These are phyloP conservation scores for Apeltes quadracus DNA, from an alignment of 2,113 vertebrate genomes.

Conservation along the genomic window DNA sequence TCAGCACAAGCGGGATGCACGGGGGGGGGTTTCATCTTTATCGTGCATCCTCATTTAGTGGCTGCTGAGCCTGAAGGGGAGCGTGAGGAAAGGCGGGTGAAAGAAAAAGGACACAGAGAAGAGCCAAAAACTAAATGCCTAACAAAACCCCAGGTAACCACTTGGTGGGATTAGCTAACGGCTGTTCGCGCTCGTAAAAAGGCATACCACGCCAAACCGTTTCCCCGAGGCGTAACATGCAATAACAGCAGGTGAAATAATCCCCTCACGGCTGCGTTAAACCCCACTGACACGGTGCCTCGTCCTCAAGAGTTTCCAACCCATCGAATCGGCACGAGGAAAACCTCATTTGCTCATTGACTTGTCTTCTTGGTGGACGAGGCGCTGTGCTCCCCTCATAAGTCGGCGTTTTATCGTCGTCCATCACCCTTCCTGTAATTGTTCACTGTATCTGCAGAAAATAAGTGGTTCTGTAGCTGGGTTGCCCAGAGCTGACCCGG, in stretches of 20 bases:
- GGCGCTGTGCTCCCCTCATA: not conserved
- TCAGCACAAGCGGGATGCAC: conserved; percentile 43
- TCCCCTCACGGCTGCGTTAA: not conserved
- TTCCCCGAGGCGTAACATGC: conserved; percentile 16
- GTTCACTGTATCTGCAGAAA: conserved; percentile 23
- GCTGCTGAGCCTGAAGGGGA: conserved; percentile 24
- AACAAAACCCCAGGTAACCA: conserved; percentile 18
- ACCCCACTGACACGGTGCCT: conserved; percentile 30
- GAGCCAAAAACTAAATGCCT: conserved; percentile 18
- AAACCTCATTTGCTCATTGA: conserved; percentile 8
- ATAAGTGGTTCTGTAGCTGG: conserved; percentile 1
- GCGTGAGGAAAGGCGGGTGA: not conserved
- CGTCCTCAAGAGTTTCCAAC: conserved; percentile 30
- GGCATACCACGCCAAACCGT: conserved; percentile 29
- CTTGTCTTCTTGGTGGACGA: conserved; percentile 2
- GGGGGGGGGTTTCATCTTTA: conserved; percentile 19
- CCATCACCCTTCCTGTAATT: conserved; percentile 36
- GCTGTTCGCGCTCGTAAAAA: conserved; percentile 3
- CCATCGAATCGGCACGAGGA: conserved; percentile 24
- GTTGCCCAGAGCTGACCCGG: not conserved
- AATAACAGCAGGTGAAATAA: conserved; percentile 47
- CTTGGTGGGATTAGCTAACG: conserved; percentile 15
- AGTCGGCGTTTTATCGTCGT: conserved; percentile 25
- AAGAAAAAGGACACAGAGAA: conserved; percentile 1
- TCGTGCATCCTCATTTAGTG: conserved; percentile 34